Evolutionary conservation across 1,140 invertebrate genomes (phyloP), one percentile per base, ranked within the genome.

Genomic region (Pseudobourletiella spinata): DNA sequence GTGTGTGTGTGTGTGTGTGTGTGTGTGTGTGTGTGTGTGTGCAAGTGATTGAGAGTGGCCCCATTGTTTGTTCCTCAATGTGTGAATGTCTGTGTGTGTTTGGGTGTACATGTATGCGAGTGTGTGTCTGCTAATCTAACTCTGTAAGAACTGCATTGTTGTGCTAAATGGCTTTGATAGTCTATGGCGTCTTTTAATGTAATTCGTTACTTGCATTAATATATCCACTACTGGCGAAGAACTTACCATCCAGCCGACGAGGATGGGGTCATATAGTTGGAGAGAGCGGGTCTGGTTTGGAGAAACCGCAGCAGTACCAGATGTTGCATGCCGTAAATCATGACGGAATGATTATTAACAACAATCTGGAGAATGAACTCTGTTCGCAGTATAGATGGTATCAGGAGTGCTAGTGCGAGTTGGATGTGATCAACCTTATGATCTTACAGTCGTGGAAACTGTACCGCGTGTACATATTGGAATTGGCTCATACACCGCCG

Each of bases 321-420:
- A 48, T 48, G 44, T 48, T 48, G 44, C 6, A 22, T 48, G 20
- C 20, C 44, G 44, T 48, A 48, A 48, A 48, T 48, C 44, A 48
- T 48, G 44, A 48, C 44, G 6, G 14, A 48, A 48, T 22, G 20
- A 48, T 48, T 48, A 48, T 48, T 48, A 48, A 48, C 48, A 51
- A 4, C n/a, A 39, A 39, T 39, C 35, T 39, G 6, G 4, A 46
- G 4, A 46, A 4, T 6, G 43, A 18, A n/a, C 43, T 8, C n/a
- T 11, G 43, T 11, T 8, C n/a, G n/a, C n/a, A 39, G 35, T 39
- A 39, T n/a, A 39, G 8, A 39, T 39, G 11, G 35, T 39, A 39
- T 39, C 35, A 39, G n/a, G n/a, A n/a, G n/a, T n/a, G n/a, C n/a
- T n/a, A n/a, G n/a, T n/a, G n/a, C n/a, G n/a, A n/a, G n/a, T n/a